Percentiles rank a stretch among this genome's conserved stretches.
These are phyloP conservation scores for Peromyscus nudipes DNA, from an alignment of 2,797 vertebrate genomes.

Conservation along the genomic window DNA sequence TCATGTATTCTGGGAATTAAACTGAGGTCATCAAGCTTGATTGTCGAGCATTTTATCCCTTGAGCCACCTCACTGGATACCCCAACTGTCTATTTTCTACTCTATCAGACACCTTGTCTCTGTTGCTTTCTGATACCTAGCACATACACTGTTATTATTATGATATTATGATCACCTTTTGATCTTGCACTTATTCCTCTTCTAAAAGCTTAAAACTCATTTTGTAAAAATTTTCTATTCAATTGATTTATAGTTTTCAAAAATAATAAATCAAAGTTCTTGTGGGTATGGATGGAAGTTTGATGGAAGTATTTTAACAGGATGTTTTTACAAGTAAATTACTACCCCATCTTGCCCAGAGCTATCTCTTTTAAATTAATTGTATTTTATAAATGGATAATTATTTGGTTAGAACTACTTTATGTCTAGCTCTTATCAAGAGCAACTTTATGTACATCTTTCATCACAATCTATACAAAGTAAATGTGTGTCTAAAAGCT, in stretches of 20 bases:
- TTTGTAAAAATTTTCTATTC: slow-evolving; percentile 41
- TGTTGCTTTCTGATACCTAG: slow-evolving; percentile 11
- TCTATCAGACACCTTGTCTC: background rate
- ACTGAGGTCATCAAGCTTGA: background rate
- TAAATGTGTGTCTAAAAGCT: background rate
- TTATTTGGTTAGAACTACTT: slow-evolving; percentile 43
- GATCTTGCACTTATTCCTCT: background rate
- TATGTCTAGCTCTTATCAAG: background rate
- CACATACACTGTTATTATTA: background rate
- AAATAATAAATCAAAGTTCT: slow-evolving; percentile 18
- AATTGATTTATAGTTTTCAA: slow-evolving; percentile 28
- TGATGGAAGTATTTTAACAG: slow-evolving; percentile 52
- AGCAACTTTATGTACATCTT: background rate
- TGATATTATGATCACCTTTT: background rate
- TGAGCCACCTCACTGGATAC: background rate
- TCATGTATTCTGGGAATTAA: background rate
- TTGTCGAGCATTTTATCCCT: background rate
- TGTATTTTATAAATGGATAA: slow-evolving; percentile 21
- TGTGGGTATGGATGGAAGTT: background rate
- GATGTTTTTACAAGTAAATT: slow-evolving; percentile 4
- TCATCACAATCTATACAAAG: background rate
- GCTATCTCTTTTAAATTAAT: background rate
- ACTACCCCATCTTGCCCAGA: background rate
- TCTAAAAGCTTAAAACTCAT: slow-evolving; percentile 12
- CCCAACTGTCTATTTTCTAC: background rate